Conservation (phyloP, 2,797 vertebrate species). For the Euthynnus affinis region DNA sequence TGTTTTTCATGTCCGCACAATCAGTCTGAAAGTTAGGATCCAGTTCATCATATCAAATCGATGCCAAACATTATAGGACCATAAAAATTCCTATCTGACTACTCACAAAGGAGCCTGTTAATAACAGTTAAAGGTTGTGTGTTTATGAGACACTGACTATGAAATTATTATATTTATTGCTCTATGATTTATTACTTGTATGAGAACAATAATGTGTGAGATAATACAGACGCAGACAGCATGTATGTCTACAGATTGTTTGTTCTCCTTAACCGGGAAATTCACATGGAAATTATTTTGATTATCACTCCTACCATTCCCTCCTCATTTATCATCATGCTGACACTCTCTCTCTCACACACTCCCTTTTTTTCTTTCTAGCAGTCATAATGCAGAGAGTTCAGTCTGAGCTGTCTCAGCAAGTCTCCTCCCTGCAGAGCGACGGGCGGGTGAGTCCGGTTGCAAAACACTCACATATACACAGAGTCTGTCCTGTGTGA, state of each 20-base stretch:
- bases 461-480: constrained; percentile 54
- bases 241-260: neutral
- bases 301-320: neutral
- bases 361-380: constrained; percentile 59
- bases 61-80: neutral
- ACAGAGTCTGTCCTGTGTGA: constrained; percentile 26
- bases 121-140: neutral
- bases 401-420: constrained; percentile 94
- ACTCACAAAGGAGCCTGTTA: neutral
- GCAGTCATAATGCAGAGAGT: constrained; percentile 94
- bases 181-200: neutral
- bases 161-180: neutral
- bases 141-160: neutral
- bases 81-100: neutral
- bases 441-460: constrained; percentile 92
- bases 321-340: constrained; percentile 6
- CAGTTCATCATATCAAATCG: neutral
- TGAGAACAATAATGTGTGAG: neutral
- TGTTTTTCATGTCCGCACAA: neutral
- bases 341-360: constrained; percentile 35
- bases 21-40: neutral
- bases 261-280: neutral
- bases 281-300: constrained; percentile 4
- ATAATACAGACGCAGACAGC: too few species aligned
- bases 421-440: constrained; percentile 94